Conservation (phyloP, 2,113 vertebrate species). For the Plotosus lineatus region DNA sequence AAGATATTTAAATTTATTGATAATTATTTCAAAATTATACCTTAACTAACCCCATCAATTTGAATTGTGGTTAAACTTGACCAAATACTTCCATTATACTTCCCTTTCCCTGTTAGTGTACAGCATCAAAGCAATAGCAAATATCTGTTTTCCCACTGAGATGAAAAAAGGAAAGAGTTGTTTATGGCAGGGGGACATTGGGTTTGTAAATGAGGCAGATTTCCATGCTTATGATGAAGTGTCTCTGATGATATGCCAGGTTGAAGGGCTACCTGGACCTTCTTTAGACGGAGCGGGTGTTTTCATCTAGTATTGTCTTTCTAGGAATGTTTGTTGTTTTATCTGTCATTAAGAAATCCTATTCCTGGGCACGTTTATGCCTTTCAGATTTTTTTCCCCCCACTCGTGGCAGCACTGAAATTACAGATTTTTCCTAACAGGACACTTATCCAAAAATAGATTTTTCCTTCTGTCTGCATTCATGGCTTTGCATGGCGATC, state of each 20-base stretch:
- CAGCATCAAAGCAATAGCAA: slow-evolving; percentile 2
- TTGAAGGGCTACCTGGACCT: slow-evolving; percentile 39
- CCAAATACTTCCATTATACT: neutral
- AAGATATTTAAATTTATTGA: neutral
- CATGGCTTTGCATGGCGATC: slow-evolving; percentile 38
- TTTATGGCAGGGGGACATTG: slow-evolving; percentile 24
- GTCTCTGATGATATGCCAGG: slow-evolving; percentile 49
- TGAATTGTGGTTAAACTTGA: neutral
- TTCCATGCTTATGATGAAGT: slow-evolving; percentile 37
- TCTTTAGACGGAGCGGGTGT: slow-evolving; percentile 4
- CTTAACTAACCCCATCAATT: neutral
- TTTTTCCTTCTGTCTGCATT: slow-evolving; percentile 36
- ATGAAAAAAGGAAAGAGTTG: slow-evolving; percentile 10
- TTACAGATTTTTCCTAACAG: slow-evolving; percentile 20
- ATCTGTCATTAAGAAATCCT: slow-evolving; percentile 14
- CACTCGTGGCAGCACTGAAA: neutral
- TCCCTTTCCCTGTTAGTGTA: slow-evolving; percentile 19
- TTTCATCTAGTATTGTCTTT: slow-evolving; percentile 25
- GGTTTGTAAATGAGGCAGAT: slow-evolving; percentile 33
- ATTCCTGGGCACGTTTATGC: neutral
- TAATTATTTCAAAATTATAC: neutral
- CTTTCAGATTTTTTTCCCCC: neutral
- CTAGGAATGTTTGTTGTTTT: neutral
- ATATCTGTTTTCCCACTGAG: slow-evolving; percentile 31
- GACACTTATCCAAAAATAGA: slow-evolving; percentile 37